Base-by-base conservation (phyloP, 2,113 vertebrate species). In the Bucco capensis region DNA sequence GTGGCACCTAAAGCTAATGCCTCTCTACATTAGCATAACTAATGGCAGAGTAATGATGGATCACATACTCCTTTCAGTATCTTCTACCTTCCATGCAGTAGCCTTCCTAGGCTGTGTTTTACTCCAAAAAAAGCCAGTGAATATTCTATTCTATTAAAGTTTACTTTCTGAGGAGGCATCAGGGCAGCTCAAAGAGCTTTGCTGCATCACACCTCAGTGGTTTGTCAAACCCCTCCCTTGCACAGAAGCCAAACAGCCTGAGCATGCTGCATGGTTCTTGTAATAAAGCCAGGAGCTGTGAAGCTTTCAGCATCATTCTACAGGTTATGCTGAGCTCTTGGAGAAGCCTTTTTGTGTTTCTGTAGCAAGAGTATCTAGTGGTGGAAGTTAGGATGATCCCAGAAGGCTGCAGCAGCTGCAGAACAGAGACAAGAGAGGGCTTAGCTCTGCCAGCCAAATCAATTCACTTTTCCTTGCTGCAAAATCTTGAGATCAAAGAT, bases 401-500 rank as follows among this genome's bases (percentile, higher is more conserved):
- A 86, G 65, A 91, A 91, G 50, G 92, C 78, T 64, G 76, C 62
- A 88, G 89, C 92, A 96, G 91, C 92, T 94, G 90, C 85, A 89
- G 82, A 86, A 69, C 89, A 96, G 94, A 94, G 65, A 86, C 81
- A 79, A 90, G 88, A 89, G 76, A 75, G 64, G 64, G 69, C 78
- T 88, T 91, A 86, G 81, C 96, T 97, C 92, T 94, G 81, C 81
- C 85, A 87, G 88, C 77, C 91, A 87, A 75, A 94, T 95, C 91
- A 80, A 85, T 93, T 96, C 79, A 78, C 78, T 96, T 94, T 93
- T 95, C 67, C 91, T 91, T 95, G 86, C 92, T 93, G 86, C 81
- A 92, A 65, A 88, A 91, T 81, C 93, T 91, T 86, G 93, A 96
- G 95, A 96, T 96, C 95, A 94, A 95, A 97, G 94, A 93, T 92